These are phyloP conservation scores for Drosophila ercepeae DNA, from an alignment of 1,140 invertebrate genomes.

Conservation along the genomic window DNA sequence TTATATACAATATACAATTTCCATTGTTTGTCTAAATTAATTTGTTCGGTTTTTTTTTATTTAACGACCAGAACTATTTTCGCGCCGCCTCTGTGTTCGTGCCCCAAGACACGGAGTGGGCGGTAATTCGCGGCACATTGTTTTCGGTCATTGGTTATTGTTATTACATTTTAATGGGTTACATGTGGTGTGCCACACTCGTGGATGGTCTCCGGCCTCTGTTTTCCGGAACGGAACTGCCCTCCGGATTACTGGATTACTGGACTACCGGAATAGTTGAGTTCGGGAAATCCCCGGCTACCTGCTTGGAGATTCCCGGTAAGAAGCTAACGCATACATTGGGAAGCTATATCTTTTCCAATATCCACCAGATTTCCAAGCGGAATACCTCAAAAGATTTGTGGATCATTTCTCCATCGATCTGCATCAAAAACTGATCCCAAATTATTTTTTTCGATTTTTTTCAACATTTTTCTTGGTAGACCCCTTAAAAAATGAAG, in stretches of 20 bases:
- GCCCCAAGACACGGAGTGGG: slow-evolving; percentile 7
- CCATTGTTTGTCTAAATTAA: slow-evolving; percentile 23
- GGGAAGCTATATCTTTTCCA: too few species aligned
- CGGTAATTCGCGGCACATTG: slow-evolving; percentile 28
- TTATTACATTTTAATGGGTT: slow-evolving; percentile 46
- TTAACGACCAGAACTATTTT: slow-evolving; percentile 1
- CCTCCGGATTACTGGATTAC: background rate
- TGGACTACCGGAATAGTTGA: background rate
- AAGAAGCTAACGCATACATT: background rate
- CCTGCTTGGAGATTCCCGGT: background rate
- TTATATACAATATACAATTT: slow-evolving; percentile 6
- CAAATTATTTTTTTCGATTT: too few species aligned
- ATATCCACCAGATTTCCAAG: too few species aligned
- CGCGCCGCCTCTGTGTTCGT: slow-evolving; percentile 1
- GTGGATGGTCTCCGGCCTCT: background rate
- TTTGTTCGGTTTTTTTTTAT: slow-evolving; percentile 1
- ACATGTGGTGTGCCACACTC: slow-evolving; percentile 39
- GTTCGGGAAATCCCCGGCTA: background rate
- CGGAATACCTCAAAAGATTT: too few species aligned
- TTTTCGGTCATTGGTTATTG: slow-evolving; percentile 31
- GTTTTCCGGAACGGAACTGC: slow-evolving; percentile 3
- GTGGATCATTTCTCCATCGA: too few species aligned
- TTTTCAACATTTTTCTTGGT: too few species aligned
- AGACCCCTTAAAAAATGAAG: too few species aligned
- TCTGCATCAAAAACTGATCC: too few species aligned